Evolutionary conservation across 2,113 vertebrate species (phyloP), one percentile per base, ranked within the genome.

Genomic region (Neodon shergylaensis): DNA sequence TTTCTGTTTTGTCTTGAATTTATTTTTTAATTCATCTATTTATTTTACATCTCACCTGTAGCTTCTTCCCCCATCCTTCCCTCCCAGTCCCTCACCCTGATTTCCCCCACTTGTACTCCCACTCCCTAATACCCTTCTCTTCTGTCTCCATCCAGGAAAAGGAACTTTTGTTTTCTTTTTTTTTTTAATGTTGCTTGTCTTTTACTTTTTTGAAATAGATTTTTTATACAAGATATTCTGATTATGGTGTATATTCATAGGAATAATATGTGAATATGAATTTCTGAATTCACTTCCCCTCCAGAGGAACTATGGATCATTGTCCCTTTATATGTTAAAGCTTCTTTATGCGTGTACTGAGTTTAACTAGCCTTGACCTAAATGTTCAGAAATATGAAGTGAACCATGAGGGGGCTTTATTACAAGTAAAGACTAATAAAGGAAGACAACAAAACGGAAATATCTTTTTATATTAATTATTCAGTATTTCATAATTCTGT

Each of bases 281-380:
- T 12, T 49, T 92, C 11, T 54, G 28, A 90, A 90, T 77, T 39
- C 26, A 82, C 13, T 61, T 49, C 72, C 19, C 11, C 31, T 16
- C 26, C 61, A 12, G 11, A 91, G 19, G 9, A 4, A 73, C 39
- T 82, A 73, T 63, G 26, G 3, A 96, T 63, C 11, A 19, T 82
- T 85, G 6, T 3, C 28, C 3, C 78, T 95, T 89, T 88, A 61
- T 78, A 52, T 68, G 73, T 92, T 82, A 90, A 91, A 91, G 54
- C 4, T 42, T 94, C 42, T 90, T 14, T 9, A 92, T 42, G 1
- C 76, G 3, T 91, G 3, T 78, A 47, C 47, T 58, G 7, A 91
- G 8, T 19, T 95, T 95, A 91, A 77, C 6, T 54, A 73, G 4
- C 12, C 8, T 4, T 89, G 58, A 17, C 7, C 21, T 76, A 90